Base-by-base conservation (phyloP, 2,113 vertebrate species). In the Siniperca chuatsi region DNA sequence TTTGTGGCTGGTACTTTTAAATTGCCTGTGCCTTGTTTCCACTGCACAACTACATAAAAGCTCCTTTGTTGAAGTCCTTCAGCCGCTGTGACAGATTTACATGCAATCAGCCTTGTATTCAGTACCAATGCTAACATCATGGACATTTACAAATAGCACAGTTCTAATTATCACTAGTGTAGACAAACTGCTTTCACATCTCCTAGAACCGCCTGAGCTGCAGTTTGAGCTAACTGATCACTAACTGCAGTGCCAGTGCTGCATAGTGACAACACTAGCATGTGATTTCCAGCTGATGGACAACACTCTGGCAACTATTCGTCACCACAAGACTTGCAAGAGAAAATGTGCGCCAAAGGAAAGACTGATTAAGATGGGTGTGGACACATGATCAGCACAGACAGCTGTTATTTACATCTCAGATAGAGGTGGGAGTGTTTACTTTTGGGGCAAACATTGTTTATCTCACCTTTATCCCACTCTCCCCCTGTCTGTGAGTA, bases 221-320 rank as follows among this genome's bases (percentile, higher is more conserved):
- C 18, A 4, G 62, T 75, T 12, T 50, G 55, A 64, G 71, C 67
- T 12, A 64, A 40, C 65, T n/a, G 66, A 84, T 82, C 37, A 15
- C 54, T 11, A 21, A 65, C 77, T 70, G 60, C 60, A 65, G 78
- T 78, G 66, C 79, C 79, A 11, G 75, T 35, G 69, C 71, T 81
- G 79, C 54, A 48, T 20, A 65, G 37, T 78, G 79, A 84, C 82
- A 81, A 65, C 75, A 48, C 52, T 1, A 42, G 73, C 91, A 83
- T 91, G 91, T 88, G 87, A 85, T 86, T 50, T 78, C 77, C 65
- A 84, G 75, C 79, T 89, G 76, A 89, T 78, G 68, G 55, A 44
- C 61, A 77, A 58, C 65, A 33, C 64, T 72, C 58, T 85, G 64
- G 64, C 52, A 75, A 13, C 78, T 86, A 68, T 75, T 79, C 1